A percentile compares a stretch with the other conserved stretches of the same genome.
Conservation (phyloP, 2,113 vertebrate species). For the Calidris pygmaea region DNA sequence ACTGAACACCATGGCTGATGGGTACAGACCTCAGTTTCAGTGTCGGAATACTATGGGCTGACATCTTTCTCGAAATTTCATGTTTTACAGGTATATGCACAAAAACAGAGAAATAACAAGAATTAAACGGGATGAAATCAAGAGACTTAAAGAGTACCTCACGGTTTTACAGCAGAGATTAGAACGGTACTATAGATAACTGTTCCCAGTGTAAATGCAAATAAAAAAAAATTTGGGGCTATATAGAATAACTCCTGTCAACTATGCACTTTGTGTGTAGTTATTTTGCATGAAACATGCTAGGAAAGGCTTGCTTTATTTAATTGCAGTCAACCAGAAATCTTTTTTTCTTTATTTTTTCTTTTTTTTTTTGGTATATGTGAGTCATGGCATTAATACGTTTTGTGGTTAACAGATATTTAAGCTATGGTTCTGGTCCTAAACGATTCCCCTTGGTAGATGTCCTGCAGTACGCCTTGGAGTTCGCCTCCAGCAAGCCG, state of each 20-base stretch:
- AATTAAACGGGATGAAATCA: slow-evolving; percentile 97
- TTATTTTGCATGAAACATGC: background rate
- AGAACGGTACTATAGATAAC: slow-evolving; percentile 85
- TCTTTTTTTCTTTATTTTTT: no score
- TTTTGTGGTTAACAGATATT: slow-evolving; percentile 84
- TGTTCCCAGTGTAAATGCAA: background rate
- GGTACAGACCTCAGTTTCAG: background rate
- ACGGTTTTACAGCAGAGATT: slow-evolving; percentile 94
- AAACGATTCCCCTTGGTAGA: slow-evolving; percentile 98
- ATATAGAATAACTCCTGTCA: background rate
- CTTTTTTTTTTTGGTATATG: background rate
- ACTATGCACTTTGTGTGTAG: background rate
- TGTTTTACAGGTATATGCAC: slow-evolving; percentile 90
- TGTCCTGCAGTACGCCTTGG: slow-evolving; percentile 97
- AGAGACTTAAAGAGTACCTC: slow-evolving; percentile 94
- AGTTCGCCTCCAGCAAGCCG: slow-evolving; percentile 97
- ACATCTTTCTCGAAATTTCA: background rate
- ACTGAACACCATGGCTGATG: background rate
- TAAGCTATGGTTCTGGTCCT: slow-evolving; percentile 97
- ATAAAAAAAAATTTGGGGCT: no score
- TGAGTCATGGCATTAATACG: slow-evolving; percentile 42
- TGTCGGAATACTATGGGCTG: background rate
- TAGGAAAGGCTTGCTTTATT: background rate
- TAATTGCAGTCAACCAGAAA: background rate
- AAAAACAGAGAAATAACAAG: slow-evolving; percentile 95